phyloP scores from a whole-genome alignment of 2,113 vertebrate genomes.

The Cheirogaleus medius region DNA sequence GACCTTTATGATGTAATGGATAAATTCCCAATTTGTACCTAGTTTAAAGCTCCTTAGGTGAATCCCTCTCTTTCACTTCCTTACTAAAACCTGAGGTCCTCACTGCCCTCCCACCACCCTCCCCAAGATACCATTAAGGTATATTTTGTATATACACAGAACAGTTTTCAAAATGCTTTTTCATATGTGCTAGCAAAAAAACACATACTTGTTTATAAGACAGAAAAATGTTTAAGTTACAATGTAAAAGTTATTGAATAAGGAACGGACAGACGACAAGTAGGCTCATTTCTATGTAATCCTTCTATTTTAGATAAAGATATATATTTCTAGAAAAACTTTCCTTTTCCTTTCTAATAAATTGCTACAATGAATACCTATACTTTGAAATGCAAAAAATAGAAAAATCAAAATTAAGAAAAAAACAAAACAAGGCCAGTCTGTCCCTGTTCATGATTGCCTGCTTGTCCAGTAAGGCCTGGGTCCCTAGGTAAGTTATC shows the following conservation, averaged over 20 bases:
- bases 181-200: background rate
- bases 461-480: constrained; percentile 51
- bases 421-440: background rate
- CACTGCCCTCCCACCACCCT: background rate
- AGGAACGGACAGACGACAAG: background rate
- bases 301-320: constrained; percentile 16
- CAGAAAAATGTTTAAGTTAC: background rate
- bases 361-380: constrained; percentile 5
- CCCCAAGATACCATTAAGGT: background rate
- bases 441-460: constrained; percentile 41
- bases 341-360: constrained; percentile 25
- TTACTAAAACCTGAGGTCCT: background rate
- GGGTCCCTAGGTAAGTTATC: constrained; percentile 67
- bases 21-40: background rate
- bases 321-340: background rate
- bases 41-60: background rate
- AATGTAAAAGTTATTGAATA: background rate
- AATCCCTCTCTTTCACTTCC: background rate
- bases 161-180: constrained; percentile 4
- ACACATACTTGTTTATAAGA: background rate
- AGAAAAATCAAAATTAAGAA: background rate
- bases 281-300: background rate
- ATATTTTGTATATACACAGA: constrained; percentile 3
- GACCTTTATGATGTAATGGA: background rate
- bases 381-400: constrained; percentile 45